A percentile compares a stretch with the other conserved stretches of the same genome.
These are phyloP conservation scores for Cairina moschata DNA, from an alignment of 2,113 vertebrate genomes.

Conservation along the genomic window DNA sequence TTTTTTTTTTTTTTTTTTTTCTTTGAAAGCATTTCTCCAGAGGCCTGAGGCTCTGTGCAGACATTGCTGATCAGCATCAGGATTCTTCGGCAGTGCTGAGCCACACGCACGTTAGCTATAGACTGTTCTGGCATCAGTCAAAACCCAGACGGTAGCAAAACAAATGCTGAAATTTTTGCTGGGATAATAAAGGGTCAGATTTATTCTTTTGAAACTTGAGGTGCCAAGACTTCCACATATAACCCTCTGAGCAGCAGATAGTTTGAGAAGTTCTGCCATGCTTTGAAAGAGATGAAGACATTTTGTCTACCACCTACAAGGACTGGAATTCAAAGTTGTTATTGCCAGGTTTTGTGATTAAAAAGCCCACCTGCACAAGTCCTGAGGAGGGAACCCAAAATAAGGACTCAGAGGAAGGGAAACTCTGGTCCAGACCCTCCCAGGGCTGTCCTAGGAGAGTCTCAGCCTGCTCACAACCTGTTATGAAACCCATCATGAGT, in stretches of 20 bases:
- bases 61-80: neutral
- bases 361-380: neutral
- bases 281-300: neutral
- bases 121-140: neutral
- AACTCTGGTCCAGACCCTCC: rapidly evolving
- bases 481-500: neutral
- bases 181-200: neutral
- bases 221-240: neutral
- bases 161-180: neutral
- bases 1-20: neutral
- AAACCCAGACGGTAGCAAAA: neutral
- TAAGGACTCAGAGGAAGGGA: neutral
- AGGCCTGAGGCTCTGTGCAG: neutral
- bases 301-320: neutral
- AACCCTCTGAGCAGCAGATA: neutral
- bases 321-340: neutral
- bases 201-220: neutral
- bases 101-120: neutral
- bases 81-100: neutral
- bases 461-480: neutral
- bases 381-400: neutral
- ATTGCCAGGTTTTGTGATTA: neutral
- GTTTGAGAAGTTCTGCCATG: neutral
- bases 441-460: neutral
- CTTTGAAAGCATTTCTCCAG: neutral